phyloP scores from a whole-genome alignment of 2,797 vertebrate species.

The Sparus aurata region DNA sequence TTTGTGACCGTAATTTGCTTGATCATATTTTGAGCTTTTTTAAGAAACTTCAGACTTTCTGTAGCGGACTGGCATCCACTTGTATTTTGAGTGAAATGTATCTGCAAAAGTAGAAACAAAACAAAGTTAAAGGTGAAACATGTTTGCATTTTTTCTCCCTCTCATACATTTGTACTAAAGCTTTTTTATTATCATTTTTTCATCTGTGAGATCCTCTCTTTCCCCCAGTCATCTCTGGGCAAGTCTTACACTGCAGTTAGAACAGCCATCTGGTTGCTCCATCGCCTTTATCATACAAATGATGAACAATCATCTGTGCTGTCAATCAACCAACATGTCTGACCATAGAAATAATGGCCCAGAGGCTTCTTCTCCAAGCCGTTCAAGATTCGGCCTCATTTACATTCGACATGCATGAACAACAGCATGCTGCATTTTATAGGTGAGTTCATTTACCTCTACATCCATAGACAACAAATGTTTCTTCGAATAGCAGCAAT shows the following conservation, averaged over 20 bases:
- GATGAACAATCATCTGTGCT: constrained; percentile 58
- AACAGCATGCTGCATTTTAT: constrained; percentile 34
- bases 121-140: not conserved
- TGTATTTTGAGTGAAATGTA: not conserved
- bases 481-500: constrained; percentile 37
- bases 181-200: not conserved
- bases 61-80: not conserved
- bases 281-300: constrained; percentile 54
- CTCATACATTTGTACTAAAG: not conserved
- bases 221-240: not conserved
- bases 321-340: constrained; percentile 56
- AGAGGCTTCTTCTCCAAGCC: constrained; percentile 16
- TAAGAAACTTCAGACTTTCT: not conserved
- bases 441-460: constrained; percentile 47
- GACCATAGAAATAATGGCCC: constrained; percentile 19
- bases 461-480: constrained; percentile 24
- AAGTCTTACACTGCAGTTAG: constrained; percentile 23
- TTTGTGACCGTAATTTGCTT: too few relatives aligned
- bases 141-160: not conserved
- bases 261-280: constrained; percentile 54
- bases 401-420: constrained; percentile 30
- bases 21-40: too few relatives aligned
- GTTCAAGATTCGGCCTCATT: constrained; percentile 29
- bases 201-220: not conserved
- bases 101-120: not conserved